Evolutionary conservation across 1,140 invertebrate genomes (phyloP), one percentile per base, ranked within the genome.

Genomic region (Drepana arcuata): DNA sequence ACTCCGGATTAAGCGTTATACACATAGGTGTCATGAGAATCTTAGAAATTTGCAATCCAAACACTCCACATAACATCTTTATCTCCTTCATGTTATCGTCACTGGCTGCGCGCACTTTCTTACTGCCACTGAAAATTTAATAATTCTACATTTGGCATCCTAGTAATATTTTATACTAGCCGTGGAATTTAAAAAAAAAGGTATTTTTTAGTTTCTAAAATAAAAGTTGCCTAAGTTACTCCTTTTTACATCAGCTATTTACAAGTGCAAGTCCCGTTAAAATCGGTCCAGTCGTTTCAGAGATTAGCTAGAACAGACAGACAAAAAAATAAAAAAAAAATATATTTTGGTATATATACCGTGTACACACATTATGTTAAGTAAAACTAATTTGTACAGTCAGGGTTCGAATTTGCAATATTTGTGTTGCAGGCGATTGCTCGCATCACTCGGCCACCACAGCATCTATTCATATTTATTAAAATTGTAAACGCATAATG

Each of bases 11-110:
- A 29, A 74, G 37, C 25, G 31, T 40, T 37, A 67, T 40, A 31
- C 63, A 55, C 7, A 53, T 15, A 0, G 55, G 46, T n/a, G 34
- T 48, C 10, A 42, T 44, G 21, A 74, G 34, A 41, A 47, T 55
- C 13, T 48, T 31, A 14, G 50, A 39, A 34, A 71, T 57, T 55
- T 54, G 65, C 27, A 59, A 43, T 16, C 51, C 60, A 43, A 77
- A 68, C 30, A 58, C 21, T 7, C 44, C 48, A 44, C 61, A 58
- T 25, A 70, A 47, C 15, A 47, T 23, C 28, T 34, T 51, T 5
- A 33, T 33, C 21, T 57, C 47, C 27, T 18, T 31, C 27, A 24
- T 41, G 4, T 21, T 21, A 5, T 9, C 18, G 18, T 9, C 4
- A 21, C 18, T 4, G 18, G 9, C 18, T n/a, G n/a, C 18, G 4